These are phyloP conservation scores for Phoebastria nigripes DNA, from an alignment of 2,797 vertebrate genomes.

Conservation along the genomic window DNA sequence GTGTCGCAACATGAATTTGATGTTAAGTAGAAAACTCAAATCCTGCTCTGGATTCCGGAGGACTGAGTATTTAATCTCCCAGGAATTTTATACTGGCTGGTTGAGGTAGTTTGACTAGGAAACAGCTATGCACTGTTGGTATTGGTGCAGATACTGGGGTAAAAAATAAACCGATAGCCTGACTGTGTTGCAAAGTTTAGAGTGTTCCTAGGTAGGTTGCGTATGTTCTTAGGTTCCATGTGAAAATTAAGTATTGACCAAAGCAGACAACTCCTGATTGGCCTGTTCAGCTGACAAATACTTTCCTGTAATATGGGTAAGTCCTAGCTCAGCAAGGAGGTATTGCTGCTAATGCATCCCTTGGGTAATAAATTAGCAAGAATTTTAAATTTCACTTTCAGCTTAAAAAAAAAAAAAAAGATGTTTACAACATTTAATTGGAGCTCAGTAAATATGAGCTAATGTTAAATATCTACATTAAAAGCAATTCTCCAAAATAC, in stretches of 20 bases:
- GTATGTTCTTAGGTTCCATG: background rate
- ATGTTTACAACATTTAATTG: background rate
- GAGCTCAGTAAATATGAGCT: background rate
- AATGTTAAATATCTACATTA: background rate
- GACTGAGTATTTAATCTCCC: background rate
- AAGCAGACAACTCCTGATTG: background rate
- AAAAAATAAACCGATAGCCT: background rate
- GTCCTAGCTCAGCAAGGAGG: background rate
- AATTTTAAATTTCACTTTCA: background rate
- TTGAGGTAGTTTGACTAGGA: background rate
- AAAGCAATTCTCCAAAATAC: background rate
- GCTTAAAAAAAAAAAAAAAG: background rate
- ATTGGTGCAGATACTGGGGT: background rate
- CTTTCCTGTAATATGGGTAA: background rate
- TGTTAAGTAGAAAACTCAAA: background rate
- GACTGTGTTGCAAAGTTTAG: background rate
- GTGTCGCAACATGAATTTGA: background rate
- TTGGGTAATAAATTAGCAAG: background rate
- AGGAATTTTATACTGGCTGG: background rate
- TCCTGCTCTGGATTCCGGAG: background rate
- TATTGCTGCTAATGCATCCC: background rate
- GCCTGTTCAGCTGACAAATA: background rate
- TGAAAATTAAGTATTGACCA: background rate
- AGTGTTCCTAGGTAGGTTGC: background rate
- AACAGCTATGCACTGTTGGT: background rate